Base-by-base conservation (phyloP, 2,113 vertebrate genomes). In the Agelaius phoeniceus region DNA sequence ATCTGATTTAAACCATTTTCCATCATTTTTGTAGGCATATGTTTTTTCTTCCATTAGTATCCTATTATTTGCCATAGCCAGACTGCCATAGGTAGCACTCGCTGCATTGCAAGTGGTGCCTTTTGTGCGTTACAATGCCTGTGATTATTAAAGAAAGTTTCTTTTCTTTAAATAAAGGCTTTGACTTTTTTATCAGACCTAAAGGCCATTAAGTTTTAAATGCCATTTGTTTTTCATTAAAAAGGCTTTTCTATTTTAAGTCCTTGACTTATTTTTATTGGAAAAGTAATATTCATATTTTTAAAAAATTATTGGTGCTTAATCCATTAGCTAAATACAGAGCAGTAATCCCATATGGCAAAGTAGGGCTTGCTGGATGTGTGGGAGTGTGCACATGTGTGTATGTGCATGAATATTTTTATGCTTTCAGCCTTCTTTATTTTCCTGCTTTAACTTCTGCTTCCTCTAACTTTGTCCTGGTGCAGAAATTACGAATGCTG, bases 191-290 rank as follows among this genome's bases (percentile, higher is more conserved):
- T 89, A 72, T 94, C 91, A 80, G 93, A 43, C 76, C 74, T 93
- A 33, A 77, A 89, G 84, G 66, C 82, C 83, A 85, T 96, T 92
- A 93, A 90, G 67, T 97, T 97, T 94, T 93, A 95, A 95, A 96
- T 96, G 71, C 73, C 94, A 93, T 96, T 93, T 97, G 52, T 83
- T 93, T 96, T 96, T 96, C 89, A 97, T 97, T 97, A 95, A 80
- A 95, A 94, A 75, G 79, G 87, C 55, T 92, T 95, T 97, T 82
- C 91, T 84, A 1, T 82, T 93, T 90, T 77, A 94, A 97, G 85
- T 92, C 87, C 91, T 74, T 84, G 74, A 62, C 52, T 96, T 85
- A 73, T 54, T 96, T 90, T 92, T 92, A 94, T 86, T 86, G 84
- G 68, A 92, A 85, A 93, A 87, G 73, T 83, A 76, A 90, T 94